Conservation (phyloP, 2,113 vertebrate genomes). For the Heliornis fulica region DNA sequence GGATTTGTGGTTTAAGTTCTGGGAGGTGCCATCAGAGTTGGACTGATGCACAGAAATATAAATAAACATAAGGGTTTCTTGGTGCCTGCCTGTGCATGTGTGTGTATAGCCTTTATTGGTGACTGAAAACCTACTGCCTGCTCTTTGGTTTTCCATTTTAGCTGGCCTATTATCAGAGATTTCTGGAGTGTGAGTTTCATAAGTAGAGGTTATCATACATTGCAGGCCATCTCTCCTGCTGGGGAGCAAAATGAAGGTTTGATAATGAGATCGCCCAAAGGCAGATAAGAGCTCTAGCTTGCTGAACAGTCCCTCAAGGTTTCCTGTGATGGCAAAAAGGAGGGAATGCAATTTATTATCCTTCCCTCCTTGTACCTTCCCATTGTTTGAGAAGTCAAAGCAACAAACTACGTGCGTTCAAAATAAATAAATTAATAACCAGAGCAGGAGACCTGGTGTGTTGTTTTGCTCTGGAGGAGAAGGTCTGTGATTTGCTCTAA, state of each 20-base stretch:
- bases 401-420: not conserved
- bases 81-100: not conserved
- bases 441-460: not conserved
- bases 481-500: not conserved
- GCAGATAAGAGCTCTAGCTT: conserved; percentile 70
- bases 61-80: not conserved
- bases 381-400: conserved; percentile 50
- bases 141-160: conserved; percentile 65
- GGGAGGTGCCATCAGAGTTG: not conserved
- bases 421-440: conserved; percentile 55
- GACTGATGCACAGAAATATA: not conserved
- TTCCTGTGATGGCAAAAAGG: conserved; percentile 62
- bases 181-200: conserved; percentile 73
- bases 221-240: conserved; percentile 72
- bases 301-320: conserved; percentile 71
- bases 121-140: conserved; percentile 29
- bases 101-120: not conserved
- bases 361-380: conserved; percentile 37
- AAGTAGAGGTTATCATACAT: conserved; percentile 77
- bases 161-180: conserved; percentile 68
- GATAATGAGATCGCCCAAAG: conserved; percentile 73
- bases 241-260: conserved; percentile 71
- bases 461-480: not conserved
- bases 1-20: not conserved
- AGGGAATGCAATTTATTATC: conserved; percentile 70